Percentiles rank a stretch among this genome's conserved stretches.
Evolutionary conservation across 2,797 vertebrate species (phyloP).

Genomic region (Arctocebus calabarensis): DNA sequence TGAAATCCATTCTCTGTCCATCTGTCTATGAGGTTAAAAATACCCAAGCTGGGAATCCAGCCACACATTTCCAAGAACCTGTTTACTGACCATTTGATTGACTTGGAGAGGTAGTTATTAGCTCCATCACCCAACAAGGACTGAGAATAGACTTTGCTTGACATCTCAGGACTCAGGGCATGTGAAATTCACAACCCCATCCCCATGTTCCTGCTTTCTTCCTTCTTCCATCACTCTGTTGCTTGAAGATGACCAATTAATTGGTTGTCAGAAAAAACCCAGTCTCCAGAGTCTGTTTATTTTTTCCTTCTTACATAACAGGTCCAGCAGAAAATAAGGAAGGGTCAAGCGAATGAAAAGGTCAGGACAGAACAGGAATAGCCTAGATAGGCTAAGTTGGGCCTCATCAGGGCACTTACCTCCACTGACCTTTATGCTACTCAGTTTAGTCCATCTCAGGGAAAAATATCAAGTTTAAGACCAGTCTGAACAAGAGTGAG

Average conservation of each 20-base stretch:
- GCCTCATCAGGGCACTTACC: neutral
- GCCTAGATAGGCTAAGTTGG: neutral
- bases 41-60: constrained; percentile 57
- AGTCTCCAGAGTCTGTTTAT: neutral
- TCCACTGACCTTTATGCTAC: neutral
- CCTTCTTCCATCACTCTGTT: neutral
- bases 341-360: neutral
- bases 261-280: neutral
- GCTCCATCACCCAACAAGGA: neutral
- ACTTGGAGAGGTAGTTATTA: constrained; percentile 14
- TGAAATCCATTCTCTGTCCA: constrained; percentile 54
- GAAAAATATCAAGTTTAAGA: neutral
- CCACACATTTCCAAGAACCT: constrained; percentile 76
- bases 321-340: neutral
- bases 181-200: neutral
- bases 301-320: constrained; percentile 54
- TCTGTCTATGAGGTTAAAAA: constrained; percentile 77
- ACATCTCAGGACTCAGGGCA: neutral
- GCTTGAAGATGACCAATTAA: constrained; percentile 14
- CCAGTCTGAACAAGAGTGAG: too few species aligned
- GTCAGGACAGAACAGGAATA: neutral
- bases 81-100: constrained; percentile 58
- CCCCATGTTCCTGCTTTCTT: neutral
- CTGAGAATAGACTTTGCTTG: neutral
- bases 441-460: neutral